Percentiles rank a stretch among this genome's conserved stretches.
phyloP scores from a whole-genome alignment of 1,140 invertebrate genomes.

The Aphis craccivora region DNA sequence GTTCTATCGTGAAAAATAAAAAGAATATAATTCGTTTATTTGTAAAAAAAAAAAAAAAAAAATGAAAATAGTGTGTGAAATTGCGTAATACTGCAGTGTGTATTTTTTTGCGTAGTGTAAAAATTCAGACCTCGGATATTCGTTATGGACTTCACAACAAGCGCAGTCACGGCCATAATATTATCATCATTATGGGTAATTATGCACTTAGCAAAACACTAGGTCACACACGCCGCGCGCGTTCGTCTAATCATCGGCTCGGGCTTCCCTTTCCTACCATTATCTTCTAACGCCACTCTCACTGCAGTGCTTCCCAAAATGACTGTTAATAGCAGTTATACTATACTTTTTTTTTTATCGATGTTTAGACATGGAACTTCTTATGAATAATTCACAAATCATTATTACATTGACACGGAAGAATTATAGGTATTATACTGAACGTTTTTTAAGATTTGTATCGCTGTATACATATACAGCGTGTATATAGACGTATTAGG shows the following conservation, averaged over 20 bases:
- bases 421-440: not conserved
- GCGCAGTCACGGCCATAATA: slow-evolving; percentile 17
- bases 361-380: not conserved
- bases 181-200: slow-evolving; percentile 26
- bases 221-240: not conserved
- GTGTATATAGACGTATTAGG: not conserved
- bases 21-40: not conserved
- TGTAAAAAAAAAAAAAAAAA: not conserved
- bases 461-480: not conserved
- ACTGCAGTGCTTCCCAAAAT: not conserved
- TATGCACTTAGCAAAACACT: slow-evolving; percentile 36
- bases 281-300: not conserved
- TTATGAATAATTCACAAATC: not conserved
- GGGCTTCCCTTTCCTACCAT: not conserved
- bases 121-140: not conserved
- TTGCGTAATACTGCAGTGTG: not conserved
- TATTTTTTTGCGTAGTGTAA: slow-evolving; percentile 13
- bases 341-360: not conserved
- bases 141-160: not conserved
- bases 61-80: not conserved
- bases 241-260: not conserved
- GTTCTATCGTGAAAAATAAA: not conserved
- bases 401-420: too few relatives aligned
- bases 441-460: not conserved
- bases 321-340: not conserved